Evolutionary conservation across 2,113 vertebrate species (phyloP).

Genomic region (Pteronura brasiliensis): DNA sequence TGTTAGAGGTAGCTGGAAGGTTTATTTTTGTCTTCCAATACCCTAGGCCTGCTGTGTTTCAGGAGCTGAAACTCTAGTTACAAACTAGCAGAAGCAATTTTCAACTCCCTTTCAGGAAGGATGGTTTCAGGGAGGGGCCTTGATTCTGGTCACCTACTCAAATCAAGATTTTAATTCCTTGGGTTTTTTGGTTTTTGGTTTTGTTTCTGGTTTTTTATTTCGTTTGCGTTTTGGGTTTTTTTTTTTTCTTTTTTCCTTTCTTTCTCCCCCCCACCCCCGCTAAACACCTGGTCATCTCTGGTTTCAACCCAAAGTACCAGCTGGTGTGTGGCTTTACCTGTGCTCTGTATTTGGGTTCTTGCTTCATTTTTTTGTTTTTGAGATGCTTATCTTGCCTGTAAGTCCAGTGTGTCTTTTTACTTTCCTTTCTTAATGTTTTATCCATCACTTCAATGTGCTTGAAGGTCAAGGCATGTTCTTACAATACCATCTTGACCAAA

Average conservation of each 20-base stretch:
- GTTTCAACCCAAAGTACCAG: not conserved
- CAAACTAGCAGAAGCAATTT: not conserved
- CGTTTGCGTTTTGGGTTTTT: not conserved
- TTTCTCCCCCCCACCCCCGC: too few relatives aligned
- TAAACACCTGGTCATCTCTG: not conserved
- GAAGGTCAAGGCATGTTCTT: not conserved
- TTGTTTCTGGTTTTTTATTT: not conserved
- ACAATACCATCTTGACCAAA: not conserved
- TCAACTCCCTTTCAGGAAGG: not conserved
- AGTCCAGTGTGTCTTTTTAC: not conserved
- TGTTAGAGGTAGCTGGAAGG: not conserved
- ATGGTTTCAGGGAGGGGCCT: not conserved
- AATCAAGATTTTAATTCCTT: not conserved
- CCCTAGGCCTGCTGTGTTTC: not conserved
- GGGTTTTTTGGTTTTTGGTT: not conserved
- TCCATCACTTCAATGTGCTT: not conserved
- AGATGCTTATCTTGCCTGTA: not conserved
- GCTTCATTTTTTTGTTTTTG: not conserved
- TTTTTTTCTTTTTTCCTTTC: not conserved
- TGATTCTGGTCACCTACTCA: not conserved
- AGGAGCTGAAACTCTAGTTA: not conserved
- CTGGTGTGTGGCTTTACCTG: not conserved
- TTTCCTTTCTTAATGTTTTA: constrained; percentile 10
- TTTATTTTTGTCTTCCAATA: not conserved
- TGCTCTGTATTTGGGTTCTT: not conserved